Conservation (phyloP, 2,888 invertebrate species). For the Pheosia gnoma region DNA sequence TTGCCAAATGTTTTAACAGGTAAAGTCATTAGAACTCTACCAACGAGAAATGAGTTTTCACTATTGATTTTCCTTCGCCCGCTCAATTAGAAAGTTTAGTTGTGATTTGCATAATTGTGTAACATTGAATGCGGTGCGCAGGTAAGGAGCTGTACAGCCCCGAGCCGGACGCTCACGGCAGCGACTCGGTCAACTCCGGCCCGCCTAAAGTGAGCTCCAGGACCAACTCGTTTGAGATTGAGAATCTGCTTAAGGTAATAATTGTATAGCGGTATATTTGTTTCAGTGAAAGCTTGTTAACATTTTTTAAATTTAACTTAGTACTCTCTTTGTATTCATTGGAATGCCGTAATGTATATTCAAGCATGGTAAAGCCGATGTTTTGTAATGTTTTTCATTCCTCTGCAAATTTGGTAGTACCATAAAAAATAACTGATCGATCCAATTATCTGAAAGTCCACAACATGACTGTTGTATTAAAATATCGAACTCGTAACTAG, state of each 20-base stretch:
- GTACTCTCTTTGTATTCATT: too few species aligned
- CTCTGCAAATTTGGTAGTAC: too few species aligned
- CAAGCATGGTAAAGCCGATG: too few species aligned
- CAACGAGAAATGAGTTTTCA: slow-evolving; percentile 8
- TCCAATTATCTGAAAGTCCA: too few species aligned
- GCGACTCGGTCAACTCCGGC: slow-evolving; percentile 62
- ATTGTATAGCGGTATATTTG: too few species aligned
- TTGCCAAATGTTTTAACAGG: background rate
- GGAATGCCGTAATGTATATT: too few species aligned
- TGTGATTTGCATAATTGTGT: slow-evolving; percentile 14
- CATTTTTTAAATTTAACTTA: too few species aligned
- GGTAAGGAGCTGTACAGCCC: slow-evolving; percentile 91
- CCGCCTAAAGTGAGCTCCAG: slow-evolving; percentile 89
- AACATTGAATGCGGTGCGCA: slow-evolving; percentile 45
- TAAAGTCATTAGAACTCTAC: background rate
- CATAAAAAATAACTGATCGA: too few species aligned
- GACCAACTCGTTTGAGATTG: slow-evolving; percentile 97
- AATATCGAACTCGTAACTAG: background rate
- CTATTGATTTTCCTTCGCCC: slow-evolving; percentile 8
- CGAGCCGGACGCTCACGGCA: slow-evolving; percentile 76
- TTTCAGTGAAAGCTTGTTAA: too few species aligned
- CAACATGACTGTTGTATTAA: too few species aligned
- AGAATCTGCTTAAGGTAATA: slow-evolving; percentile 93
- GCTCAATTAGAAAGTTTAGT: slow-evolving; percentile 7
- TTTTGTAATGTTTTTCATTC: too few species aligned